Evolutionary conservation across 2,888 invertebrate genomes (phyloP).

Genomic region (Liodrosophila aerea): DNA sequence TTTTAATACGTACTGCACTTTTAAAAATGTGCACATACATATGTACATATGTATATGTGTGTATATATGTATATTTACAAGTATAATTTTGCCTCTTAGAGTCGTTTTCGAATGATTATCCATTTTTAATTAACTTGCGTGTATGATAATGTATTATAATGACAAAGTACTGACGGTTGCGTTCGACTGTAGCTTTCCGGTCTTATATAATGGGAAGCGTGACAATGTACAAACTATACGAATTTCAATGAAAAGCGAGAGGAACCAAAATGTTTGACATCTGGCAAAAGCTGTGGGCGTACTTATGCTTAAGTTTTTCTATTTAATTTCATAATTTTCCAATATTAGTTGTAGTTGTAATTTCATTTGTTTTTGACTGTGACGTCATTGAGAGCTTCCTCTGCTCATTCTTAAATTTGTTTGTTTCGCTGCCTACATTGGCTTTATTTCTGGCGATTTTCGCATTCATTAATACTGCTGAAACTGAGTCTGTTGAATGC

Average conservation of each 20-base stretch:
- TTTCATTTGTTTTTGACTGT: constrained; percentile 24
- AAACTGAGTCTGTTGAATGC: constrained; percentile 30
- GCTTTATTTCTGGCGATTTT: constrained; percentile 71
- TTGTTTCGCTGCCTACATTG: constrained; percentile 47
- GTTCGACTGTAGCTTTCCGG: no score
- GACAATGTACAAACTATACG: constrained; percentile 10
- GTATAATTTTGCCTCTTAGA: no score
- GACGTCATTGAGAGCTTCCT: constrained; percentile 70
- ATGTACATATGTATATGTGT: no score
- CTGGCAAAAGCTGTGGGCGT: constrained; percentile 58
- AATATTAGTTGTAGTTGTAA: constrained; percentile 15
- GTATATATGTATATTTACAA: no score
- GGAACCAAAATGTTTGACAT: constrained; percentile 41
- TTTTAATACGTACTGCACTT: no score
- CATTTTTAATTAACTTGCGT: no score
- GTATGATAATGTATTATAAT: no score
- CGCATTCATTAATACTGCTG: constrained; percentile 46
- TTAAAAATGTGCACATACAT: no score
- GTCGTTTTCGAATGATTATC: no score
- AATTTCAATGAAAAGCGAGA: constrained; percentile 48
- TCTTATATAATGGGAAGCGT: background rate
- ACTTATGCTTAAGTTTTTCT: constrained; percentile 54
- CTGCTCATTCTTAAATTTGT: constrained; percentile 57
- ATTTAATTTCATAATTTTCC: constrained; percentile 30
- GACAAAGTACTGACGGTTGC: no score